phyloP scores from a whole-genome alignment of 2,888 invertebrate genomes.

The Torymus aiolomorphi region DNA sequence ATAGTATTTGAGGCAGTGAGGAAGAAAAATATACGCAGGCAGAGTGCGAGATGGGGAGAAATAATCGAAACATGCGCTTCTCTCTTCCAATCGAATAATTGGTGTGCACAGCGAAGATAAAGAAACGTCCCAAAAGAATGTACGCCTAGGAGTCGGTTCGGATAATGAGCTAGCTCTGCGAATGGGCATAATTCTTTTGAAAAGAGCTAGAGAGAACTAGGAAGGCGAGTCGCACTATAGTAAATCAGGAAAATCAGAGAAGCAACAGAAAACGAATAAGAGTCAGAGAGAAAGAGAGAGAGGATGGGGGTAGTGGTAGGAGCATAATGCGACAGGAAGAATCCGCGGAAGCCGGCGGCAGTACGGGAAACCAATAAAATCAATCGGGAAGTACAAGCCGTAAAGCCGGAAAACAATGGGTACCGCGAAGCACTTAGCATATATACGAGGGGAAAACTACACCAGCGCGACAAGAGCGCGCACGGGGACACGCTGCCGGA shows the following conservation, averaged over 20 bases:
- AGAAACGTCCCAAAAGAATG: not conserved
- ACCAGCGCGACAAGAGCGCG: slow-evolving; percentile 42
- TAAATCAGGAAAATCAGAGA: slow-evolving; percentile 30
- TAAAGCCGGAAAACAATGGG: slow-evolving; percentile 64
- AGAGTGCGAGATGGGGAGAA: not conserved
- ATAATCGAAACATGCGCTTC: not conserved
- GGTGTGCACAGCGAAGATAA: no score
- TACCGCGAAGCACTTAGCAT: slow-evolving; percentile 69
- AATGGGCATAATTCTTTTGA: slow-evolving; percentile 30
- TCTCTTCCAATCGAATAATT: not conserved
- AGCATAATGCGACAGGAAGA: slow-evolving; percentile 57
- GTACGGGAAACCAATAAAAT: slow-evolving; percentile 67
- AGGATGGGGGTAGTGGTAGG: not conserved
- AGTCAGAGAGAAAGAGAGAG: not conserved
- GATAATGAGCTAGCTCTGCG: not conserved
- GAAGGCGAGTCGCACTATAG: slow-evolving; percentile 3
- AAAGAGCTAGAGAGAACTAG: not conserved
- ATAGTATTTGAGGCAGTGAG: not conserved
- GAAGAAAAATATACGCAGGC: not conserved
- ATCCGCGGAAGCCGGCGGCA: slow-evolving; percentile 58
- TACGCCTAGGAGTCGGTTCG: not conserved
- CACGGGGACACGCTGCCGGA: slow-evolving; percentile 2
- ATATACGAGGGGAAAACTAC: slow-evolving; percentile 70
- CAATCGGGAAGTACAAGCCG: slow-evolving; percentile 65
- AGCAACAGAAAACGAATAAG: not conserved